These are phyloP conservation scores for Clinocottus analis DNA, from an alignment of 2,113 vertebrate genomes.

Conservation along the genomic window DNA sequence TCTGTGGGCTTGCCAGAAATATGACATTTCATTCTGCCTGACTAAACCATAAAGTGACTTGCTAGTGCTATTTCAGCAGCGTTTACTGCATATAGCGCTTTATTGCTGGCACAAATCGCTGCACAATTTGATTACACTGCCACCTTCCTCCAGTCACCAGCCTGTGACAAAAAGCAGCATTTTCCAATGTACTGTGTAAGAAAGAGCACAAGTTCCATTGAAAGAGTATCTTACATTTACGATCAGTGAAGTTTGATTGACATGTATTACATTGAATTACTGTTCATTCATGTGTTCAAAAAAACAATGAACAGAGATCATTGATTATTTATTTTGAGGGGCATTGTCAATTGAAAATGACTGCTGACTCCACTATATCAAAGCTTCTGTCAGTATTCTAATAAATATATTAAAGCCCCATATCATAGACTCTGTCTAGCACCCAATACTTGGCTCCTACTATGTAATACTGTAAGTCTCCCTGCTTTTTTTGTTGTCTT, in stretches of 20 bases:
- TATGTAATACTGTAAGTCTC: background rate
- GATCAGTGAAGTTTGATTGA: background rate
- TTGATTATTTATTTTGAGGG: background rate
- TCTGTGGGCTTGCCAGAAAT: constrained; percentile 5
- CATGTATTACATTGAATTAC: background rate
- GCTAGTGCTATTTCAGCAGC: constrained; percentile 26
- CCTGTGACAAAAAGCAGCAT: constrained; percentile 22
- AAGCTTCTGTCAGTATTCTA: background rate
- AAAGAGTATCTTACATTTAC: background rate
- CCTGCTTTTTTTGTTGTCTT: background rate
- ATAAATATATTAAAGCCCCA: background rate
- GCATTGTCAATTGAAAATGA: background rate
- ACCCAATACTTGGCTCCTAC: background rate
- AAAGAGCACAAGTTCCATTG: background rate
- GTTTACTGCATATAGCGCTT: constrained; percentile 11
- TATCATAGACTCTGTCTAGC: background rate
- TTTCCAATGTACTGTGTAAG: background rate
- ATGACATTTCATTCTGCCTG: constrained; percentile 23
- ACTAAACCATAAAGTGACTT: constrained; percentile 39
- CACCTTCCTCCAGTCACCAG: constrained; percentile 15
- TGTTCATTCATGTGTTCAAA: background rate
- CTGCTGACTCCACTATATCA: background rate
- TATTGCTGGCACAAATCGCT: constrained; percentile 25
- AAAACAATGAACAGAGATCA: background rate
- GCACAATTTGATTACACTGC: constrained; percentile 50